Evolutionary conservation across 2,797 vertebrate species (phyloP).

Genomic region (Erethizon dorsatum): DNA sequence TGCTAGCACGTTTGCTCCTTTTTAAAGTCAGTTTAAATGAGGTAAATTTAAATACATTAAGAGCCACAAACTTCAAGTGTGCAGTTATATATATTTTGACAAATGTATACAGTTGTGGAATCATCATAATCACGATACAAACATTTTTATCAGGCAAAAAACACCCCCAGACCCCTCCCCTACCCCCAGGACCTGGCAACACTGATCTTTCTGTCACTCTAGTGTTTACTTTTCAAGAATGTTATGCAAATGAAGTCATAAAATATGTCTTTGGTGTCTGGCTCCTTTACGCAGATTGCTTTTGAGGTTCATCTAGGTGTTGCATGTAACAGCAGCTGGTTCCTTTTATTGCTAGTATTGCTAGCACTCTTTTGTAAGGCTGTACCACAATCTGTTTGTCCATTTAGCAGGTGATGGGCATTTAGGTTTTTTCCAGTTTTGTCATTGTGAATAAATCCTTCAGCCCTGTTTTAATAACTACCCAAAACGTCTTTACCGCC

Average conservation of each 20-base stretch:
- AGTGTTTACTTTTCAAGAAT: constrained; percentile 6
- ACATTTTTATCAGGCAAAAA: not conserved
- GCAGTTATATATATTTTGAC: not conserved
- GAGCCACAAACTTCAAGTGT: not conserved
- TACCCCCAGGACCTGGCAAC: not conserved
- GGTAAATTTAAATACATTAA: constrained; percentile 15
- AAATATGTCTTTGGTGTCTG: not conserved
- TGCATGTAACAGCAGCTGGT: too few relatives aligned
- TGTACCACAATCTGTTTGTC: not conserved
- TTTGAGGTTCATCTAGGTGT: not conserved
- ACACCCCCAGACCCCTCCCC: not conserved
- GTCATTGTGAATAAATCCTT: constrained; percentile 5
- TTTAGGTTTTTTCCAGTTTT: constrained; percentile 57
- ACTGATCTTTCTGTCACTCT: not conserved
- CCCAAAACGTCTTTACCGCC: not conserved
- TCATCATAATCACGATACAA: not conserved
- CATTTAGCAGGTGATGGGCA: not conserved
- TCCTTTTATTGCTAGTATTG: not conserved
- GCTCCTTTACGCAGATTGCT: not conserved
- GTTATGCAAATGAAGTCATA: constrained; percentile 1
- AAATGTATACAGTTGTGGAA: not conserved
- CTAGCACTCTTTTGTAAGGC: not conserved
- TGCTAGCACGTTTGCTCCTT: not conserved
- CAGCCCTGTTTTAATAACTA: constrained; percentile 29
- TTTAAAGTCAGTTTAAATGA: constrained; percentile 26